Conservation (phyloP, 1,140 invertebrate species). For the Scylla paramamosain region DNA sequence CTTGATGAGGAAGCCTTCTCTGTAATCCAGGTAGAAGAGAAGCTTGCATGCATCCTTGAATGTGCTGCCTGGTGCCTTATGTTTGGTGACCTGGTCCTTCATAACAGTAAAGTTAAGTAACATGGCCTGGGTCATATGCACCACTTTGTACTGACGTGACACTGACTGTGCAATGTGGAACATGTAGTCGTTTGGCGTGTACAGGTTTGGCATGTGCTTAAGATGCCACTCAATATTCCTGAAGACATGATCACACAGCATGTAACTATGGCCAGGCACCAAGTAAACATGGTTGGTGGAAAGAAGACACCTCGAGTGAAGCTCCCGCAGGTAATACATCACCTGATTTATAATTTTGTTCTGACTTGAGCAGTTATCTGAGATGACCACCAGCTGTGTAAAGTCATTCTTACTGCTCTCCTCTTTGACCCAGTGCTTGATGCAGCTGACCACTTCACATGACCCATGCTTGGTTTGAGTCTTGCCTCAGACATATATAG, state of each 20-base stretch:
- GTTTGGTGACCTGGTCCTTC: background rate
- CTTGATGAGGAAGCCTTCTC: conserved; percentile 30
- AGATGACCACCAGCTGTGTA: background rate
- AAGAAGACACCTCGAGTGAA: background rate
- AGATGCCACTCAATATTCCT: too few relatives aligned
- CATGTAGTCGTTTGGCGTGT: too few relatives aligned
- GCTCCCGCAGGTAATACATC: background rate
- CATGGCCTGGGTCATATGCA: too few relatives aligned
- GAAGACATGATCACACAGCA: too few relatives aligned
- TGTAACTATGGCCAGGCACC: too few relatives aligned
- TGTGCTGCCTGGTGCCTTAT: background rate
- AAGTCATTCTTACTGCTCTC: background rate
- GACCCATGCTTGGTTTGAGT: background rate
- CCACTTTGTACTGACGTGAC: background rate
- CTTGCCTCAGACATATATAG: background rate
- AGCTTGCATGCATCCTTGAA: conserved; percentile 27
- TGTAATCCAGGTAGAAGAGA: conserved; percentile 15
- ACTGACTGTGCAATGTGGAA: conserved; percentile 14
- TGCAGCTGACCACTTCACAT: background rate
- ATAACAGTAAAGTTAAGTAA: too few relatives aligned
- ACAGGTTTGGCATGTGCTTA: too few relatives aligned
- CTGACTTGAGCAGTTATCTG: background rate
- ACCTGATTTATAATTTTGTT: background rate
- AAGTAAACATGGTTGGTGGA: background rate
- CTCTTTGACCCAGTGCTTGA: background rate